Evolutionary conservation across 2,888 invertebrate genomes (phyloP).

Genomic region (Bruchidius siliquastri): DNA sequence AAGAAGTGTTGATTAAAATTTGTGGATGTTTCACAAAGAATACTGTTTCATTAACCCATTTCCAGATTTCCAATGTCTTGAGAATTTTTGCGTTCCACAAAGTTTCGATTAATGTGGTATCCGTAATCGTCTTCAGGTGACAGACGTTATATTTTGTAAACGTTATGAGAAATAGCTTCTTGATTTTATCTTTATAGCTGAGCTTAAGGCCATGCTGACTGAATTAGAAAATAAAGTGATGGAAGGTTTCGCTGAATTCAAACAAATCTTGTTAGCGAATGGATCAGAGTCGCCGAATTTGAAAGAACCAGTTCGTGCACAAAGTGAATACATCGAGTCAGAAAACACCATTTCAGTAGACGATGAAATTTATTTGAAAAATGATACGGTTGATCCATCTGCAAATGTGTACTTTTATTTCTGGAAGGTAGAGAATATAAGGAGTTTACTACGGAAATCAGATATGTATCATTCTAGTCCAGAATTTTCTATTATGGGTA

Average conservation of each 20-base stretch:
- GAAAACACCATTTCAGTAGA: not conserved
- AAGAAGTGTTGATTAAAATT: no score
- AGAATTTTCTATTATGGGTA: conserved; percentile 29
- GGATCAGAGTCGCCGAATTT: conserved; percentile 9
- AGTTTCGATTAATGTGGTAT: no score
- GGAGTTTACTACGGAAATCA: conserved; percentile 26
- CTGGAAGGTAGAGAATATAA: conserved; percentile 37
- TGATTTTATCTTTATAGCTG: conserved; percentile 8
- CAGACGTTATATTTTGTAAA: no score
- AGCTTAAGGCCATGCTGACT: conserved; percentile 16
- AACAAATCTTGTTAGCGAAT: conserved; percentile 16
- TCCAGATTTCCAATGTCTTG: no score
- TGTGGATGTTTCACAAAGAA: no score
- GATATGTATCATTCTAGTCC: conserved; percentile 34
- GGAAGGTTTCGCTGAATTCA: conserved; percentile 20
- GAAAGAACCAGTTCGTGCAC: not conserved
- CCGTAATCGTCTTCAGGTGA: no score
- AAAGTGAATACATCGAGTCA: no score
- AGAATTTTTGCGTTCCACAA: no score
- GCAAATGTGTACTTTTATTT: conserved; percentile 37
- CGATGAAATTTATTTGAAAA: conserved; percentile 32
- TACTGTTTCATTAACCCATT: no score
- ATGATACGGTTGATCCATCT: conserved; percentile 33
- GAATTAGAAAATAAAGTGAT: conserved; percentile 20
- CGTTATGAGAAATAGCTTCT: not conserved